These are phyloP conservation scores for Astyanax mexicanus DNA, from an alignment of 2,797 vertebrate genomes.

Conservation along the genomic window DNA sequence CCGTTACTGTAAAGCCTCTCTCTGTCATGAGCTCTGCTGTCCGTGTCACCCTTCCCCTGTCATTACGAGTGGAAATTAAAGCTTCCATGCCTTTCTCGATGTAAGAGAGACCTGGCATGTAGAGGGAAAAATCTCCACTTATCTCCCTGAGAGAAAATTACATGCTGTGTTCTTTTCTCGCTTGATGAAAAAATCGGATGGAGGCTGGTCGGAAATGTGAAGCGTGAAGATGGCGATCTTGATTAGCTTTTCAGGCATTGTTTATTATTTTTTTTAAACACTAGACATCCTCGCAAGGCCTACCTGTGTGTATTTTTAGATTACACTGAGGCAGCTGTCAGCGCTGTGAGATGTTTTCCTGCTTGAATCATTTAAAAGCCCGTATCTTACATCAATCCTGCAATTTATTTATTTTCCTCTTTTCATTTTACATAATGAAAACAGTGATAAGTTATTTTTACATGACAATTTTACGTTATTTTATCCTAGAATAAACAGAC, in stretches of 20 bases:
- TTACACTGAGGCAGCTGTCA: background rate
- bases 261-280: background rate
- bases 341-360: background rate
- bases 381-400: background rate
- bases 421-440: too few relatives aligned
- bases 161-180: constrained; percentile 30
- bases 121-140: constrained; percentile 31
- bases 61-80: constrained; percentile 54
- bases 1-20: constrained; percentile 27
- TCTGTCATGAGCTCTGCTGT: constrained; percentile 40
- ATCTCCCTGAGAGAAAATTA: constrained; percentile 52
- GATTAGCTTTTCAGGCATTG: background rate
- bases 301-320: constrained; percentile 9
- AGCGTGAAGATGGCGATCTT: constrained; percentile 5
- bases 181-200: constrained; percentile 30
- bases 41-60: constrained; percentile 49
- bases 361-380: background rate
- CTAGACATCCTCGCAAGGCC: background rate
- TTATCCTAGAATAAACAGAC: too few relatives aligned
- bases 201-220: constrained; percentile 1
- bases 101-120: constrained; percentile 24
- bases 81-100: constrained; percentile 26
- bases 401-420: background rate
- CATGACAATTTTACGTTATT: background rate
- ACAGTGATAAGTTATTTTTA: background rate